Evolutionary conservation across 2,113 vertebrate genomes (phyloP).

Genomic region (Ceyx margarethae): DNA sequence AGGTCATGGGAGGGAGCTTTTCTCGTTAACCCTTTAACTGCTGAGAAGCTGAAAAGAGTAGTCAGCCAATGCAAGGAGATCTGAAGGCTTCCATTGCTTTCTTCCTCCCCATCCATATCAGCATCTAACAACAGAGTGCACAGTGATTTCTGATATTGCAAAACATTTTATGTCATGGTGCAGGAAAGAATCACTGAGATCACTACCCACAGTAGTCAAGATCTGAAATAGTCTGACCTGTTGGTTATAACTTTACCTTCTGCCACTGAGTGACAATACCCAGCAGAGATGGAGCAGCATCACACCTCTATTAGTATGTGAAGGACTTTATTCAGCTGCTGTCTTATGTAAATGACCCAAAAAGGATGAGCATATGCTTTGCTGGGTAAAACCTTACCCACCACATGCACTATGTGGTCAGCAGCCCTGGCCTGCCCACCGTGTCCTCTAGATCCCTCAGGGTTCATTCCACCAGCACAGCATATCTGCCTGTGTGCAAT

Average conservation of each 20-base stretch:
- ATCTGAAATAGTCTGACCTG: background rate
- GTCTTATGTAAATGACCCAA: background rate
- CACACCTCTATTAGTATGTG: background rate
- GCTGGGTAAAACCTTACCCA: background rate
- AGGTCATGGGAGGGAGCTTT: background rate
- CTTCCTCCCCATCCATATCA: background rate
- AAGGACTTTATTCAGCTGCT: background rate
- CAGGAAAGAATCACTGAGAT: background rate
- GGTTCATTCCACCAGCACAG: background rate
- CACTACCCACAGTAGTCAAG: too few relatives aligned
- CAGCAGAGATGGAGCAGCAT: background rate
- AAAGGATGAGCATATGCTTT: background rate
- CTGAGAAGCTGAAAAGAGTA: background rate
- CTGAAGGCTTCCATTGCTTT: background rate
- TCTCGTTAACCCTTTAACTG: constrained; percentile 11
- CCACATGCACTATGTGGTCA: fast-evolving
- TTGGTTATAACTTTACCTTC: background rate
- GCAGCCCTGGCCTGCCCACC: background rate
- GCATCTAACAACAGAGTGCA: background rate
- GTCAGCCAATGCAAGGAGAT: background rate
- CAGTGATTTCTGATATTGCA: background rate
- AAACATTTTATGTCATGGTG: fast-evolving
- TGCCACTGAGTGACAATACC: background rate
- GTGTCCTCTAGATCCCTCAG: background rate
- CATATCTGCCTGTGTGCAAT: background rate